A percentile compares a stretch with the other conserved stretches of the same genome.
Conservation (phyloP, 2,113 vertebrate species). For the Apodemus speciosus region DNA sequence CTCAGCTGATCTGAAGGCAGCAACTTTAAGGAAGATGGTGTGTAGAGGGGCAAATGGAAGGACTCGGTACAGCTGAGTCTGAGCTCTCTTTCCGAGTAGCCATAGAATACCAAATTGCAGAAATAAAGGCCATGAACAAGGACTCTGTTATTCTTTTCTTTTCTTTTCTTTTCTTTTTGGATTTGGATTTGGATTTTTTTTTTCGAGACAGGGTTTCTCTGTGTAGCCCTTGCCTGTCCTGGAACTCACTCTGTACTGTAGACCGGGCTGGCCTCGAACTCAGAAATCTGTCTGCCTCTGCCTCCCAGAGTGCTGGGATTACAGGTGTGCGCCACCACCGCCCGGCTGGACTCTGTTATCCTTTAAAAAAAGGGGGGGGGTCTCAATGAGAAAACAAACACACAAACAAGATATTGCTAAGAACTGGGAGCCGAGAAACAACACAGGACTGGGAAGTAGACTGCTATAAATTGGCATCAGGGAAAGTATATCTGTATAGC, state of each 20-base stretch:
- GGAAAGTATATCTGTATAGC: background rate
- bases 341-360: background rate
- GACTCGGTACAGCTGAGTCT: too few species aligned
- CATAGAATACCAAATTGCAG: background rate
- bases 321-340: too few species aligned
- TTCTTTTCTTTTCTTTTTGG: too few species aligned
- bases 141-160: too few species aligned
- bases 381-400: background rate
- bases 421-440: background rate
- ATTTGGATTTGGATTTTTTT: too few species aligned
- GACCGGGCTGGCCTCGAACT: too few species aligned
- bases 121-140: background rate
- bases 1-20: background rate
- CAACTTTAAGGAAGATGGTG: background rate
- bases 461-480: background rate
- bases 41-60: background rate
- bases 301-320: too few species aligned
- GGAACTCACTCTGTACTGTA: too few species aligned
- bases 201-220: too few species aligned
- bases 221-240: too few species aligned
- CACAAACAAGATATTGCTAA: background rate
- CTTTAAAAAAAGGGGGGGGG: background rate
- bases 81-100: rapidly evolving
- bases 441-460: background rate
- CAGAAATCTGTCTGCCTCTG: too few species aligned